Evolutionary conservation across 2,113 vertebrate species (phyloP), one percentile per base, ranked within the genome.

Genomic region (Reinhardtius hippoglossoides): DNA sequence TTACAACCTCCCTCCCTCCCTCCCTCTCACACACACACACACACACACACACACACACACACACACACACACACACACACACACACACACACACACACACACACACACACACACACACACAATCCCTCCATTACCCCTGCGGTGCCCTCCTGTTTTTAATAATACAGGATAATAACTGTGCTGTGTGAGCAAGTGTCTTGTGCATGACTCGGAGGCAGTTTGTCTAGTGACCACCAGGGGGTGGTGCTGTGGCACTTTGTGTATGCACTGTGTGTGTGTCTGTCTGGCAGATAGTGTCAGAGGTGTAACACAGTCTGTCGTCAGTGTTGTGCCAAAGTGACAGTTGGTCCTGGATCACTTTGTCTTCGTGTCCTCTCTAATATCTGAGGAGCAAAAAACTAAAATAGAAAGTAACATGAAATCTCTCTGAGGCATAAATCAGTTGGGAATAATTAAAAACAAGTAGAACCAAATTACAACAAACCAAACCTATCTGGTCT

Each of bases 221-320:
- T 14, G 9, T 14, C 57, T 2, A 44, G 31, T 50, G 80, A 12
- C 85, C 89, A 87, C 68, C 35, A 85, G 88, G 61, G 78, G 86
- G 85, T 3, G 84, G 82, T 89, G 59, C 18, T 0, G 64, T 40
- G n/a, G 48, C 59, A 71, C 13, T 31, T 79, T 40, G 31, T 59
- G 24, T 10, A 2, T 31, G 42, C 54, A 15, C 1, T 68, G 7
- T 40, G 24, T 15, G 21, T 54, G 26, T 24, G 26, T 37, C 9
- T 42, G 40, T 10, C 14, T 48, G 16, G 50, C 9, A 0, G 50
- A 50, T 50, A 20, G 9, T 50, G 18, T 50, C 48, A 9, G 18
- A 21, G 50, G 50, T 5, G 37, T 66, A 56, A 73, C n/a, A 50
- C 27, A 18, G 46, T 82, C 24, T 18, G 60, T 67, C 5, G 13